These are phyloP conservation scores for Lepidocyrtoides sp. DNA, from an alignment of 2,888 invertebrate genomes.

Conservation along the genomic window DNA sequence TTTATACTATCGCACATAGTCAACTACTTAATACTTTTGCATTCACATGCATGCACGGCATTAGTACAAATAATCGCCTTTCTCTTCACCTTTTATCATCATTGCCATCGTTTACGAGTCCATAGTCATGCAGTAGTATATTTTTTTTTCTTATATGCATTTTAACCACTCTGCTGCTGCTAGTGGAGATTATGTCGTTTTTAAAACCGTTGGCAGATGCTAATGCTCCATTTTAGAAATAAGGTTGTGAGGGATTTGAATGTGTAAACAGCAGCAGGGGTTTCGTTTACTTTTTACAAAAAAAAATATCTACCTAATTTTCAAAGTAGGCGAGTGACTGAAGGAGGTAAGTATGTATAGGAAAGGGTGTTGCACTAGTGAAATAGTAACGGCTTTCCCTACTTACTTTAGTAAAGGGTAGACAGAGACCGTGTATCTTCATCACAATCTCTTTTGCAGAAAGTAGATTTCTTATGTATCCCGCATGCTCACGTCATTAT, in stretches of 20 bases:
- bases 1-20: no score
- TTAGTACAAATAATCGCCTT: slow-evolving; percentile 51
- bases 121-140: no score
- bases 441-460: slow-evolving; percentile 29
- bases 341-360: not conserved
- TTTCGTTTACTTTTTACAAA: slow-evolving; percentile 39
- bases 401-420: slow-evolving; percentile 48
- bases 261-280: slow-evolving; percentile 26
- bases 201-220: slow-evolving; percentile 58
- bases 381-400: not conserved
- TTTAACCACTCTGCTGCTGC: not conserved
- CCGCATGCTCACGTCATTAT: slow-evolving; percentile 49
- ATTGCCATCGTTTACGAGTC: not conserved
- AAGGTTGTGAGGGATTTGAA: slow-evolving; percentile 21
- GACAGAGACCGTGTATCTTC: slow-evolving; percentile 63
- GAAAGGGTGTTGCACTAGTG: not conserved
- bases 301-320: not conserved
- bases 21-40: not conserved
- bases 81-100: slow-evolving; percentile 6
- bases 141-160: not conserved
- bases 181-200: not conserved
- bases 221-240: slow-evolving; percentile 49
- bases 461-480: slow-evolving; percentile 32
- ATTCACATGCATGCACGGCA: slow-evolving; percentile 4
- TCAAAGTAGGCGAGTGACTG: no score